phyloP scores from a whole-genome alignment of 2,888 invertebrate species.

The Horisme vitalbata region DNA sequence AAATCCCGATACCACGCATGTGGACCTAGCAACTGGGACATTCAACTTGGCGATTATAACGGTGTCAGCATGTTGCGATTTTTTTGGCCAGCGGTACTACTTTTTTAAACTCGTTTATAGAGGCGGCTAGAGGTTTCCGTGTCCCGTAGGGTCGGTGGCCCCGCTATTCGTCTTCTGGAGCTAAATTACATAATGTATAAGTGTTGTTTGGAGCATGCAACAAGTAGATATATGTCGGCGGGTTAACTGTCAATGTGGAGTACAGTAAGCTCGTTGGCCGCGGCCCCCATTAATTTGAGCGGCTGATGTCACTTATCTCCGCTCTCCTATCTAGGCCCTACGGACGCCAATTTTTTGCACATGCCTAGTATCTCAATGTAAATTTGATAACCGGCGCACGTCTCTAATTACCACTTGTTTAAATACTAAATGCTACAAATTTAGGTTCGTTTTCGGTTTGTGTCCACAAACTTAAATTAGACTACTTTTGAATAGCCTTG shows the following conservation, averaged over 20 bases:
- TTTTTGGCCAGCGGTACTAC: constrained; percentile 84
- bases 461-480: constrained; percentile 45
- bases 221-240: constrained; percentile 83
- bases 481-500: constrained; percentile 44
- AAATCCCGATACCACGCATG: constrained; percentile 69
- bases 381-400: constrained; percentile 72
- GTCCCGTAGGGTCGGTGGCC: constrained; percentile 83
- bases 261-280: constrained; percentile 81
- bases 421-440: constrained; percentile 61
- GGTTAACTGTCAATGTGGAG: constrained; percentile 82
- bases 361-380: constrained; percentile 66
- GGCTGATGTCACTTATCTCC: constrained; percentile 82
- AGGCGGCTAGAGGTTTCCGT: constrained; percentile 82
- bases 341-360: constrained; percentile 80
- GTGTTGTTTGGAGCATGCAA: constrained; percentile 79
- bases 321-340: constrained; percentile 82
- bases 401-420: constrained; percentile 70
- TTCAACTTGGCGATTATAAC: constrained; percentile 83
- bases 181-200: constrained; percentile 83
- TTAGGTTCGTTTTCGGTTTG: constrained; percentile 54
- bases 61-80: constrained; percentile 84
- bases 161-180: constrained; percentile 76
- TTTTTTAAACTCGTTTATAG: constrained; percentile 84
- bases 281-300: constrained; percentile 82
- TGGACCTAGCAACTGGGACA: constrained; percentile 79